Percentiles rank a stretch among this genome's conserved stretches.
These are phyloP conservation scores for Aelia acuminata DNA, from an alignment of 2,888 invertebrate genomes.

Conservation along the genomic window DNA sequence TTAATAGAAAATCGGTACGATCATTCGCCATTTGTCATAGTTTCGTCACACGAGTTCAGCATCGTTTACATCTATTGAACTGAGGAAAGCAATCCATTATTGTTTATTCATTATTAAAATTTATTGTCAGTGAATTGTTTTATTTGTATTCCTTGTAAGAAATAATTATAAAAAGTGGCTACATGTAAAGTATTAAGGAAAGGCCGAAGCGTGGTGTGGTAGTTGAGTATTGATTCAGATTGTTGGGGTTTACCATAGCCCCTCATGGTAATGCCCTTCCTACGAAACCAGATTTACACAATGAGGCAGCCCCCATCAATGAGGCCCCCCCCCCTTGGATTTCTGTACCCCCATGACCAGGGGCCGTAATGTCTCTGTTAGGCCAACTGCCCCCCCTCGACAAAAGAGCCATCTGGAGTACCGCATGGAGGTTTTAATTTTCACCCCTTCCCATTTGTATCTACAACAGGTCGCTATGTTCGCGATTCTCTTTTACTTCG, in stretches of 20 bases:
- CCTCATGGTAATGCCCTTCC: slow-evolving; percentile 56
- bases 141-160: background rate
- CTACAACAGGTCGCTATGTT: slow-evolving; percentile 31
- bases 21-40: too few species aligned
- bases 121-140: too few species aligned
- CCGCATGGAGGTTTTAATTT: slow-evolving; percentile 58
- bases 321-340: background rate
- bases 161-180: background rate
- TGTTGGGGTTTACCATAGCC: slow-evolving; percentile 60
- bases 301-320: slow-evolving; percentile 34
- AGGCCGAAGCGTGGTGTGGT: background rate
- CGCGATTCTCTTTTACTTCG: background rate
- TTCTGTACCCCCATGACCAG: background rate
- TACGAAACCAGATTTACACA: slow-evolving; percentile 57
- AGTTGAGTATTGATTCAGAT: slow-evolving; percentile 58
- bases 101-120: too few species aligned
- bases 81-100: too few species aligned
- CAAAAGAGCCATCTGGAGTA: slow-evolving; percentile 55
- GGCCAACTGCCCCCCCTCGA: slow-evolving; percentile 49
- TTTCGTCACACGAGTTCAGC: too few species aligned
- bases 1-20: too few species aligned
- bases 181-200: background rate
- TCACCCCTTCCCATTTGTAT: slow-evolving; percentile 52
- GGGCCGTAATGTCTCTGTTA: slow-evolving; percentile 56
- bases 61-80: too few species aligned